Base-by-base conservation (phyloP, 2,888 invertebrate genomes). In the Auanema freiburgensis region DNA sequence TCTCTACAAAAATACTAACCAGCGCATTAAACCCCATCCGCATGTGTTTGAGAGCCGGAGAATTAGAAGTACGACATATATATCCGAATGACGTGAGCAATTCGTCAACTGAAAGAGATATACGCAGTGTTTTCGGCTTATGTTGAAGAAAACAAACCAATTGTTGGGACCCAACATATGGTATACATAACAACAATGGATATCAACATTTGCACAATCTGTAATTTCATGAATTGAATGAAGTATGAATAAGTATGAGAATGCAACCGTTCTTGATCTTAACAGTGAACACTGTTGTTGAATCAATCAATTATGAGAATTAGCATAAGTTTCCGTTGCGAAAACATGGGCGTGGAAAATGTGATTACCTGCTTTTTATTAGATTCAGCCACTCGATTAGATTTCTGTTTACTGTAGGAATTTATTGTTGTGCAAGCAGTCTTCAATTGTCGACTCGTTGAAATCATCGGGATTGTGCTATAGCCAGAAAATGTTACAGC, bases 141-240 rank as follows among this genome's bases (percentile, higher is more conserved):
- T 46, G 23, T 46, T 8, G 6, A 8, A 8, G 46, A 21, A 23
- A 52, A 50, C 61, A 53, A 54, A 72, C 72, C 60, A 16, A 78
- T 73, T 8, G 73, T 71, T 14, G 90, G 90, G 41, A 88, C 87
- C 90, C 90, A 90, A 81, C 90, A 90, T 52, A 90, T 81, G 21
- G 88, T 87, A 84, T 90, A 90, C 41, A 90, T 85, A 0, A 89
- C 86, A 46, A 90, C 89, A 18, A 90, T 89, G 0, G 89, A 88
- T 1, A 90, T 88, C 72, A 90, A 84, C 90, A 90, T 90, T 83
- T 89, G 89, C 72, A 90, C 88, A n/a, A 90, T 90, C 89, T 90
- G 66, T 53, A 72, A 51, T 14, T 10, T 41, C 8, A 33, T 33
- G 33, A 33, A 33, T 33, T 8, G 8, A 33, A 33, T 5, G 33